phyloP scores from a whole-genome alignment of 2,113 vertebrate genomes.

The Tylochromis polylepis region DNA sequence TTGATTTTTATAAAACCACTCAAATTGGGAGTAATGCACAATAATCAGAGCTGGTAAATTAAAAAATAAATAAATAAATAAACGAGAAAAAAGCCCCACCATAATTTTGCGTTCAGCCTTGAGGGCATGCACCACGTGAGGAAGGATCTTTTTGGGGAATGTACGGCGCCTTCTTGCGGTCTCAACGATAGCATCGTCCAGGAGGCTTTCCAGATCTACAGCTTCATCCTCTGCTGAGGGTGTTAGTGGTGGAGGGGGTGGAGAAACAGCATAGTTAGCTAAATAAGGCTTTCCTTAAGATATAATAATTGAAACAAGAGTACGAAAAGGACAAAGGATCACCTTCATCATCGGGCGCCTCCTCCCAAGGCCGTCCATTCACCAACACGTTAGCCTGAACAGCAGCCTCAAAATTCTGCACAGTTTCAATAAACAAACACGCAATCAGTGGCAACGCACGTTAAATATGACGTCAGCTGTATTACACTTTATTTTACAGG shows the following conservation, averaged over 20 bases:
- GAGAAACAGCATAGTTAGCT: neutral
- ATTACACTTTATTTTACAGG: neutral
- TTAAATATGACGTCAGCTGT: neutral
- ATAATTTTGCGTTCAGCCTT: slow-evolving; percentile 83
- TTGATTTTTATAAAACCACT: neutral
- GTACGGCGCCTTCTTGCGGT: slow-evolving; percentile 77
- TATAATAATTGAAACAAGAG: neutral
- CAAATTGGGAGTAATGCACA: neutral
- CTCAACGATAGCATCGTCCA: slow-evolving; percentile 87
- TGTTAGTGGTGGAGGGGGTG: neutral
- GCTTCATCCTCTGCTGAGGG: slow-evolving; percentile 47
- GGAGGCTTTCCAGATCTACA: slow-evolving; percentile 76
- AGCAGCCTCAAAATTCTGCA: slow-evolving; percentile 83
- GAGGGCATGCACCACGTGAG: slow-evolving; percentile 75
- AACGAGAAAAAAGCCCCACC: slow-evolving; percentile 63
- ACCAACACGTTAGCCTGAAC: slow-evolving; percentile 84
- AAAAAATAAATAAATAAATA: neutral
- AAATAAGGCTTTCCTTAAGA: neutral
- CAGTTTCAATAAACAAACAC: neutral
- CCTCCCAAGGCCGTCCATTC: slow-evolving; percentile 80
- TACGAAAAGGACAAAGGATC: neutral
- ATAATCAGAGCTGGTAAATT: neutral
- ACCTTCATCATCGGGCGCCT: slow-evolving; percentile 63
- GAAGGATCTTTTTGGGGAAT: slow-evolving; percentile 81
- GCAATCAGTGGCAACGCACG: neutral